A percentile compares a stretch with the other conserved stretches of the same genome.
Evolutionary conservation across 1,140 invertebrate genomes (phyloP).

Genomic region (Trichomalopsis sarcophagae): DNA sequence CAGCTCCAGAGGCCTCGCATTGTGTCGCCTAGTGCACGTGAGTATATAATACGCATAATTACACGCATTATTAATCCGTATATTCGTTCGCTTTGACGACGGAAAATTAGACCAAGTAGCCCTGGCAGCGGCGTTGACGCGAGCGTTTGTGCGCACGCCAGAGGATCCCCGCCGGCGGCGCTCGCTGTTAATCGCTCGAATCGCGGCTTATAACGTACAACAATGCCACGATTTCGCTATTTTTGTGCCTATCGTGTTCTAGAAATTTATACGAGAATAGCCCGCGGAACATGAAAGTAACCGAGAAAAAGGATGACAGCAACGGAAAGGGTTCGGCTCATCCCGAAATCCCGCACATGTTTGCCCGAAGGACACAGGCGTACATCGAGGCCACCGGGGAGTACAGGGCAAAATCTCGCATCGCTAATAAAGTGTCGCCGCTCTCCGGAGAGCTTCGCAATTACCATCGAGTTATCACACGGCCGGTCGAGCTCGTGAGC

Average conservation of each 20-base stretch:
- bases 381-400: background rate
- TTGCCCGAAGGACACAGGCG: conserved; percentile 13
- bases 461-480: conserved; percentile 41
- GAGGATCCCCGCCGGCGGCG: background rate
- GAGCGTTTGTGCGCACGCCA: background rate
- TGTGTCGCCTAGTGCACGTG: background rate
- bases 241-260: too few species aligned
- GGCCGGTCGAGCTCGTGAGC: background rate
- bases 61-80: too few species aligned
- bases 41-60: background rate
- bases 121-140: background rate
- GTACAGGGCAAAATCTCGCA: background rate
- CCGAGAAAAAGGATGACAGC: background rate
- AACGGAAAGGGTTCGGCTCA: background rate
- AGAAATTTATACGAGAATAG: background rate
- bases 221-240: too few species aligned
- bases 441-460: conserved; percentile 7
- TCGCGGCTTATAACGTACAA: background rate
- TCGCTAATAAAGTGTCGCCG: conserved; percentile 39
- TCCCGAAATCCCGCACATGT: conserved; percentile 5
- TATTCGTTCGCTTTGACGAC: too few species aligned
- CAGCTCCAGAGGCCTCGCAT: background rate
- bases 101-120: background rate
- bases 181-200: background rate
- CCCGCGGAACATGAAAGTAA: background rate